phyloP scores from a whole-genome alignment of 2,113 vertebrate species.

The Corythornis vintsioides region DNA sequence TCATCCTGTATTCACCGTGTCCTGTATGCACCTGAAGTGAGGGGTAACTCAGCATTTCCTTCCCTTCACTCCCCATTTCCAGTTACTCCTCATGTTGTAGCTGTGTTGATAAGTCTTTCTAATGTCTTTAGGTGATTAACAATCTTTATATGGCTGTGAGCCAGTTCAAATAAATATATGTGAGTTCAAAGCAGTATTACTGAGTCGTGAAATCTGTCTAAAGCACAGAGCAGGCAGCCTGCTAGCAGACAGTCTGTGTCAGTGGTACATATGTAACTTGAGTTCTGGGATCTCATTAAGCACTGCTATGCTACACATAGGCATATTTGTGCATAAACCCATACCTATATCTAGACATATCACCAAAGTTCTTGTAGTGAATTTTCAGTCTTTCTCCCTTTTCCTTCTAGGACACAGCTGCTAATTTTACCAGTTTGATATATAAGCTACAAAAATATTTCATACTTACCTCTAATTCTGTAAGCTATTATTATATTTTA shows the following conservation, averaged over 20 bases:
- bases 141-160: background rate
- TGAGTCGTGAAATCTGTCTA: background rate
- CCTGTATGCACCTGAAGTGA: background rate
- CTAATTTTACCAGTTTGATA: background rate
- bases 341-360: background rate
- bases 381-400: fast-evolving
- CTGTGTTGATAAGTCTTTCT: background rate
- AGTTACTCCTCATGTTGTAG: background rate
- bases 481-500: background rate
- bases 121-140: background rate
- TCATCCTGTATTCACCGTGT: too few species aligned
- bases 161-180: background rate
- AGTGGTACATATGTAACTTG: too few species aligned
- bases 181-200: background rate
- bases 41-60: background rate
- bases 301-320: background rate
- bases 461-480: background rate
- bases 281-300: background rate
- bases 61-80: background rate
- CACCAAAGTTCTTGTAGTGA: background rate
- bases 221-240: background rate
- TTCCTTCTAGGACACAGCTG: background rate
- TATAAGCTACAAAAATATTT: background rate
- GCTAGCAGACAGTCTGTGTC: background rate
- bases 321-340: background rate